These are phyloP conservation scores for Scolopax rusticola DNA, from an alignment of 2,797 vertebrate genomes.

Conservation along the genomic window DNA sequence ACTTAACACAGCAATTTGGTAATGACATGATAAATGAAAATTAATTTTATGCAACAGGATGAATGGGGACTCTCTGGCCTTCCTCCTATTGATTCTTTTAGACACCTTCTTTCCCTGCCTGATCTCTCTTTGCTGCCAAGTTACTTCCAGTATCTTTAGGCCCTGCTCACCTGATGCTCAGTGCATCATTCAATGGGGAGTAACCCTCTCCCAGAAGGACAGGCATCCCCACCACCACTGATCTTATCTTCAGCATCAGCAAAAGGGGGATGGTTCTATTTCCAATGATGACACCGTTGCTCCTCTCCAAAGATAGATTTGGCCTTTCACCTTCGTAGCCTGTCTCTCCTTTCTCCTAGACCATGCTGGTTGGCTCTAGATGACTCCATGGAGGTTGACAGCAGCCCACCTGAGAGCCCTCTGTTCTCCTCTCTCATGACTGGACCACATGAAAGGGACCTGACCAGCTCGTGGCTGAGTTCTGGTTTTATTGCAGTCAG, in stretches of 20 bases:
- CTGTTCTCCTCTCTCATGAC: not conserved
- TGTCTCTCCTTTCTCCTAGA: not conserved
- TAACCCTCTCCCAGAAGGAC: not conserved
- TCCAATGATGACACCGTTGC: not conserved
- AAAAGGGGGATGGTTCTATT: not conserved
- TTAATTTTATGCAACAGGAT: not conserved
- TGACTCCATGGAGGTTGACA: not conserved
- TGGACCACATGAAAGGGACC: not conserved
- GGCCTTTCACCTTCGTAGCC: not conserved
- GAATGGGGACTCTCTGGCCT: not conserved
- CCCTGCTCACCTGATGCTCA: not conserved
- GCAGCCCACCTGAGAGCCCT: fast-evolving
- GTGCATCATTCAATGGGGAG: not conserved
- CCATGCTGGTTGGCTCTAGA: not conserved
- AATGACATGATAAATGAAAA: not conserved
- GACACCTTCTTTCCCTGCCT: not conserved
- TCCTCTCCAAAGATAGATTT: not conserved
- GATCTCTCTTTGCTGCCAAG: not conserved
- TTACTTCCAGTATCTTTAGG: not conserved
- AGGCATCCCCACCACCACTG: not conserved
- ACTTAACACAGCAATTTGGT: not conserved
- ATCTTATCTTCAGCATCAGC: not conserved
- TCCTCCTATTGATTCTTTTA: not conserved
- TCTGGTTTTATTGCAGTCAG: not conserved
- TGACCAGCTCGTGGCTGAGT: not conserved